These are phyloP conservation scores for Thereuonema tuberculata DNA, from an alignment of 1,140 invertebrate genomes.

Conservation along the genomic window DNA sequence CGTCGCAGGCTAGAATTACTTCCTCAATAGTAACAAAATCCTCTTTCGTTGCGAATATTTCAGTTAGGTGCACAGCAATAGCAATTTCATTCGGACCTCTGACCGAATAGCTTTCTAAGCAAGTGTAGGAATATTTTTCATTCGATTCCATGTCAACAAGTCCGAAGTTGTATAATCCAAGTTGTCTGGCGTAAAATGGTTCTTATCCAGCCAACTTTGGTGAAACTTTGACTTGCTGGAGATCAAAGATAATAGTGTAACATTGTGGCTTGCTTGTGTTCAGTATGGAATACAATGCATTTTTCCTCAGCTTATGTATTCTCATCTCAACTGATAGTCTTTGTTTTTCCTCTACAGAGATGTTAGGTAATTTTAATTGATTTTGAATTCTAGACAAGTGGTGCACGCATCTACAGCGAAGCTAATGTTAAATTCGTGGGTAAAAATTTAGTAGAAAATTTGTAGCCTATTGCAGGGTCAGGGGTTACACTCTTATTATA, in stretches of 20 bases:
- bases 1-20: too few relatives aligned
- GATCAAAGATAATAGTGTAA: background rate
- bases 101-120: background rate
- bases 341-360: background rate
- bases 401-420: background rate
- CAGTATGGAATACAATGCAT: background rate
- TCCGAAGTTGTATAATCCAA: background rate
- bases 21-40: too few relatives aligned
- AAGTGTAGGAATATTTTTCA: background rate
- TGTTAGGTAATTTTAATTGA: background rate
- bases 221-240: background rate
- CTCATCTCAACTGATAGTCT: background rate
- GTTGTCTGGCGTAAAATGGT: background rate
- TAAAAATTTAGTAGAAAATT: background rate
- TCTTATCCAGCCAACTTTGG: background rate
- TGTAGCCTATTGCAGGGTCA: background rate
- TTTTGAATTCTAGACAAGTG: background rate
- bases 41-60: too few relatives aligned
- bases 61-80: too few relatives aligned
- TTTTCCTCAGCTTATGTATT: background rate
- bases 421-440: background rate
- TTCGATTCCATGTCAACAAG: background rate
- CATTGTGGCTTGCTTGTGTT: background rate
- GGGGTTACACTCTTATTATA: background rate
- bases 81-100: background rate